Conservation (phyloP, 2,888 invertebrate species). For the Yponomeuta sedellus region DNA sequence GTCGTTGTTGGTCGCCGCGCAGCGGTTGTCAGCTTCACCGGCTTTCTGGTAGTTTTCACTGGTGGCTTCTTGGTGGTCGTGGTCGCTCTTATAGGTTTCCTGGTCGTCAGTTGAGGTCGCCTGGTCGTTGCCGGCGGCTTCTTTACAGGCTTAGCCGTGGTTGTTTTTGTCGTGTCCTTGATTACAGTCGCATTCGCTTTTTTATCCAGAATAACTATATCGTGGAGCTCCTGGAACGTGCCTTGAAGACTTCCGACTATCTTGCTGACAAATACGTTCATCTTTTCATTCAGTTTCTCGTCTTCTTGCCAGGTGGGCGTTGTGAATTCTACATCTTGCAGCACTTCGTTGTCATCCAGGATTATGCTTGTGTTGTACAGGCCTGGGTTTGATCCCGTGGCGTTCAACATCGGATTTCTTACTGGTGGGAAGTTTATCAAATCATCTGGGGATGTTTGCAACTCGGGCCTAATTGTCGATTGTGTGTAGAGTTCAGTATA, state of each 20-base stretch:
- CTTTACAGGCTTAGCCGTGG: slow-evolving; percentile 55
- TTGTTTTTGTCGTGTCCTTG: slow-evolving; percentile 37
- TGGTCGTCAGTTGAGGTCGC: slow-evolving; percentile 63
- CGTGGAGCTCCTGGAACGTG: slow-evolving; percentile 87
- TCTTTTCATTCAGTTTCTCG: slow-evolving; percentile 84
- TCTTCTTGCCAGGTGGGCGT: slow-evolving; percentile 87
- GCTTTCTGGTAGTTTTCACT: slow-evolving; percentile 57
- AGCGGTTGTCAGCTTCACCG: slow-evolving; percentile 48
- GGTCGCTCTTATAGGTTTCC: slow-evolving; percentile 54
- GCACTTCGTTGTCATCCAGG: slow-evolving; percentile 65
- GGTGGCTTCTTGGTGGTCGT: slow-evolving; percentile 57
- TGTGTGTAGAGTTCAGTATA: slow-evolving; percentile 46
- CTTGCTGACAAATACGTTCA: slow-evolving; percentile 88
- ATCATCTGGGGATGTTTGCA: slow-evolving; percentile 82
- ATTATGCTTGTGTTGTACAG: slow-evolving; percentile 69
- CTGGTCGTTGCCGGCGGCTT: slow-evolving; percentile 54
- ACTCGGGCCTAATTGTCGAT: slow-evolving; percentile 67
- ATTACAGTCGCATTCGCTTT: slow-evolving; percentile 57
- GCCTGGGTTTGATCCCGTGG: slow-evolving; percentile 75
- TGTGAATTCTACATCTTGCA: slow-evolving; percentile 80
- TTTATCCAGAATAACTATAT: slow-evolving; percentile 79
- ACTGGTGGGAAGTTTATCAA: slow-evolving; percentile 90
- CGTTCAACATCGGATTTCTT: slow-evolving; percentile 87
- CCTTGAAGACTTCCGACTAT: slow-evolving; percentile 89
- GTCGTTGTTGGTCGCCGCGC: slow-evolving; percentile 34